A percentile compares a stretch with the other conserved stretches of the same genome.
Conservation (phyloP, 2,113 vertebrate genomes). For the Corythaixoides concolor region DNA sequence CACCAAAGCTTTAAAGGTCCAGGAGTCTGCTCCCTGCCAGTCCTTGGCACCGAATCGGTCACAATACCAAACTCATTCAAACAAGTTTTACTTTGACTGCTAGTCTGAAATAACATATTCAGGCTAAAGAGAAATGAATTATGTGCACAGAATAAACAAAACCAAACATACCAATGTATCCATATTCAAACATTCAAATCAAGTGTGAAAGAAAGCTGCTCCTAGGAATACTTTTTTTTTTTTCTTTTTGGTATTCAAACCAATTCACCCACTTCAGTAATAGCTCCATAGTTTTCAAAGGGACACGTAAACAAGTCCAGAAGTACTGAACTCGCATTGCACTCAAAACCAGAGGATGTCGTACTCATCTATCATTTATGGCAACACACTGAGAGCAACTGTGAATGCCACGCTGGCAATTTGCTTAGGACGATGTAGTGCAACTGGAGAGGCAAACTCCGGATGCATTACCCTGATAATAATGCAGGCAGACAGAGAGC, state of each 20-base stretch:
- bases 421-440: constrained; percentile 9
- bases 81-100: neutral
- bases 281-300: neutral
- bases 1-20: neutral
- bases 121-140: neutral
- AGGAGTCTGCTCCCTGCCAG: neutral
- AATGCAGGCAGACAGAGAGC: neutral
- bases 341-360: neutral
- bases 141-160: neutral
- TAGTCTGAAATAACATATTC: neutral
- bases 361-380: constrained; percentile 49
- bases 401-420: constrained; percentile 14
- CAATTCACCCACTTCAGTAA: neutral
- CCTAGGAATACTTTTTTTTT: neutral
- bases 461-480: neutral
- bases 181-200: neutral
- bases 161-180: accelerated
- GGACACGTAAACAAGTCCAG: neutral
- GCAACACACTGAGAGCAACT: constrained; percentile 48
- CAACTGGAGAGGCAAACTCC: neutral
- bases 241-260: neutral
- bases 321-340: neutral
- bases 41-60: neutral
- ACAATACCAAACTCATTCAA: neutral
- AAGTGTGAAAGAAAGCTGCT: neutral